A percentile compares a stretch with the other conserved stretches of the same genome.
Evolutionary conservation across 2,888 invertebrate genomes (phyloP).

Genomic region (Agrochola macilenta): DNA sequence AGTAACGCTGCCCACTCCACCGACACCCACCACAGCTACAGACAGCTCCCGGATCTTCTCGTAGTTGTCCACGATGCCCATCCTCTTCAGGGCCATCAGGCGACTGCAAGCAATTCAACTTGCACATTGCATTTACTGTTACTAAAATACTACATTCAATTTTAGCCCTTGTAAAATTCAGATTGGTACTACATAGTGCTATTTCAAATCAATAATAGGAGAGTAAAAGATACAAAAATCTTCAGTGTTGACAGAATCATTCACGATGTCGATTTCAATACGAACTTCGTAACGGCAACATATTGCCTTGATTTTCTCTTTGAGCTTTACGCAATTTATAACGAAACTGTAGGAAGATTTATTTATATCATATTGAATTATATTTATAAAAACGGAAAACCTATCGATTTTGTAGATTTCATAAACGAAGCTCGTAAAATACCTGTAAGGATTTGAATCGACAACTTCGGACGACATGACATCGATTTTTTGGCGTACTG

Average conservation of each 20-base stretch:
- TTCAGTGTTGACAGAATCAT: neutral
- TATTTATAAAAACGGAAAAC: neutral
- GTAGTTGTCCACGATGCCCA: constrained; percentile 99
- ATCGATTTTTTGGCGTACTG: constrained; percentile 93
- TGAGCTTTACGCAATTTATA: neutral
- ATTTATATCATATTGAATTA: neutral
- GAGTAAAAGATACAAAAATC: neutral
- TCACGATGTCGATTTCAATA: neutral
- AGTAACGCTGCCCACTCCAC: constrained; percentile 99
- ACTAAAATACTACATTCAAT: neutral
- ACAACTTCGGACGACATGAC: constrained; percentile 99
- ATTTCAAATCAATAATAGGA: neutral
- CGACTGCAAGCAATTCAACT: constrained; percentile 91
- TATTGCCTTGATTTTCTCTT: constrained; percentile 40
- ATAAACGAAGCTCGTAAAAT: constrained; percentile 64
- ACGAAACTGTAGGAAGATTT: neutral
- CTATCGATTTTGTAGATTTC: constrained; percentile 8
- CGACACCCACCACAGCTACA: constrained; percentile 98
- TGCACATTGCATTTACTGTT: neutral
- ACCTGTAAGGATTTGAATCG: constrained; percentile 99
- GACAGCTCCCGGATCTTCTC: constrained; percentile 97
- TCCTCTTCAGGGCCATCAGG: constrained; percentile 99
- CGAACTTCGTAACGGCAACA: constrained; percentile 27
- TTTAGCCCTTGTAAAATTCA: neutral
- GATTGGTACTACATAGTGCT: neutral